These are phyloP conservation scores for Drosophila dunni DNA, from an alignment of 1,140 invertebrate genomes.

Conservation along the genomic window DNA sequence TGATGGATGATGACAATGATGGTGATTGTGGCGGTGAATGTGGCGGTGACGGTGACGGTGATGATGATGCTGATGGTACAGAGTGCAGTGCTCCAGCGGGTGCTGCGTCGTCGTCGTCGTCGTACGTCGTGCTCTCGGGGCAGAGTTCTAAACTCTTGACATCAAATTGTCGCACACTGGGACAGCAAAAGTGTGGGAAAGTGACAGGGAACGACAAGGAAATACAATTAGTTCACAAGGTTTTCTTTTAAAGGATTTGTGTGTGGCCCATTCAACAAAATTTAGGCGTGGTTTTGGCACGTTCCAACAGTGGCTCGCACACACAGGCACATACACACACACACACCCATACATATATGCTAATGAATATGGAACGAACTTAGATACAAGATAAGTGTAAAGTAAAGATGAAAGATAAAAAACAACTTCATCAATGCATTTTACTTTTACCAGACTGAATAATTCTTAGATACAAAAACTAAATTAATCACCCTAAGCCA, in stretches of 20 bases:
- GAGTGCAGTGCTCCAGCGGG: constrained; percentile 28
- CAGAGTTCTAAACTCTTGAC: constrained; percentile 78
- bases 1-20: background rate
- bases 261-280: constrained; percentile 28
- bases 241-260: constrained; percentile 27
- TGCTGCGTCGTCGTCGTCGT: constrained; percentile 21
- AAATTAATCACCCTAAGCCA: too few relatives aligned
- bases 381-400: constrained; percentile 5
- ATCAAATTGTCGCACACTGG: constrained; percentile 73
- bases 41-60: constrained; percentile 4
- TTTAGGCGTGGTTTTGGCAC: constrained; percentile 48
- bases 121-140: constrained; percentile 66
- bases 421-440: background rate
- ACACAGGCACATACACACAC: constrained; percentile 12
- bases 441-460: too few relatives aligned
- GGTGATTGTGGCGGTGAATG: background rate
- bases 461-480: too few relatives aligned
- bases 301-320: constrained; percentile 22
- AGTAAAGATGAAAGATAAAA: background rate
- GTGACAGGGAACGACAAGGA: constrained; percentile 7
- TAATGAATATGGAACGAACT: constrained; percentile 28
- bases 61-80: background rate
- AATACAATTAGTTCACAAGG: constrained; percentile 45
- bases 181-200: background rate
- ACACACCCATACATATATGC: constrained; percentile 9